Evolutionary conservation across 2,888 invertebrate genomes (phyloP), one percentile per base, ranked within the genome.

Genomic region (Apotomis capreana): DNA sequence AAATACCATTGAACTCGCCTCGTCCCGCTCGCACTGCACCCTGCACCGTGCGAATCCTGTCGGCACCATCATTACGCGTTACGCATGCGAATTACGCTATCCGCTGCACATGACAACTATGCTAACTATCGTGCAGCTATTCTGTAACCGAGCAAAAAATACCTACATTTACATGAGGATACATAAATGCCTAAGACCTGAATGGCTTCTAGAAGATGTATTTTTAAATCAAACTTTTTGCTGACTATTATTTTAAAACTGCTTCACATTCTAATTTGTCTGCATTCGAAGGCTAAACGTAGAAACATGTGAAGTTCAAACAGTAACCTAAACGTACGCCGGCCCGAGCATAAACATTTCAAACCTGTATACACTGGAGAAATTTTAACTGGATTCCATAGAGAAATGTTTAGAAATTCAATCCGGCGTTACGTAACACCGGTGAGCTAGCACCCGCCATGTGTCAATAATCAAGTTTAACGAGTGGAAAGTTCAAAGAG

Each of bases 1-100:
- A 91, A 92, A 92, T 92, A 92, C 91, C 93, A 92, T 90, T 94
- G 93, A 93, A 94, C 92, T 90, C 88, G 81, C 84, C 82, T 81
- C 77, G 84, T 92, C 92, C 79, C 85, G 77, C 87, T 92, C 88
- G 78, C 86, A 82, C 91, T 76, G 82, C 86, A 84, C 77, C 81
- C 79, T 79, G 90, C 84, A 84, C 85, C 91, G 91, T 91, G 91
- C 92, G 92, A 92, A 92, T 91, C 92, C 90, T 91, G 90, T 85
- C 87, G 89, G 85, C 62, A 64, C 69, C 75, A 59, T 85, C 87
- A 89, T 89, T 90, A 91, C 90, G 90, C 90, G 91, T 82, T 82
- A 84, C 89, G 92, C 91, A 91, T 92, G 89, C 89, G 88, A 89
- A 91, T 88, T 84, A 85, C 89, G 86, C 87, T 89, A 89, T 88